Base-by-base conservation (phyloP, 2,113 vertebrate species). In the Mionectes macconnelli region DNA sequence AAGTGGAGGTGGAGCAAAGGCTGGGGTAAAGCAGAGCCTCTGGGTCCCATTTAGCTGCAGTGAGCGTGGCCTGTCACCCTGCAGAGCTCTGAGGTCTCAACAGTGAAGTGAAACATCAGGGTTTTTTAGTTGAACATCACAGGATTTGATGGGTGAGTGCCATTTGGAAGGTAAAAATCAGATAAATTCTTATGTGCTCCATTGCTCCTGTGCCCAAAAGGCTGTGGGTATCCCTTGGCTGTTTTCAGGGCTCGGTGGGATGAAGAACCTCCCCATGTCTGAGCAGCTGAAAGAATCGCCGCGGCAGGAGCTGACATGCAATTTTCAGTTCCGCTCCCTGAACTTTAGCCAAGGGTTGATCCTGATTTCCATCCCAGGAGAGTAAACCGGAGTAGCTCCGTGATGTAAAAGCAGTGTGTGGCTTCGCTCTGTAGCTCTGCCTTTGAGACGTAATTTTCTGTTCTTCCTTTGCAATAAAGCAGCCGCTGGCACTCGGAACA, bases 221-320 rank as follows among this genome's bases (percentile, higher is more conserved):
- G 18, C 33, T 0, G 12, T 14, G 20, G 16, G 27, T 14, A 16
- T 80, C 74, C 44, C 53, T 2, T 24, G 28, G 1, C 0, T 62
- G 9, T 66, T 77, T 60, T 64, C 42, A 60, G 73, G n/a, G 30
- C 49, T 63, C 1, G 0, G 6, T 21, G n/a, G 39, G 30, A 84
- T 37, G 55, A 22, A 56, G 50, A 86, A n/a, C 4, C 25, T 28
- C 57, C 50, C 22, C 44, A 45, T 12, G 21, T 79, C 45, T 18
- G 37, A 55, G 22, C 66, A 64, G 30, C 30, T 57, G 22, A 28
- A 49, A 52, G 63, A 31, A 33, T 3, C 1, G 19, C 24, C 44
- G 6, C 1, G 3, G 21, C 31, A 73, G 63, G n/a, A 67, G 56
- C 52, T 8, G 27, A 21, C 40, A 55, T 20, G 8, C 25, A 5